Conservation (phyloP, 2,888 invertebrate species). For the Lypha dubia region DNA sequence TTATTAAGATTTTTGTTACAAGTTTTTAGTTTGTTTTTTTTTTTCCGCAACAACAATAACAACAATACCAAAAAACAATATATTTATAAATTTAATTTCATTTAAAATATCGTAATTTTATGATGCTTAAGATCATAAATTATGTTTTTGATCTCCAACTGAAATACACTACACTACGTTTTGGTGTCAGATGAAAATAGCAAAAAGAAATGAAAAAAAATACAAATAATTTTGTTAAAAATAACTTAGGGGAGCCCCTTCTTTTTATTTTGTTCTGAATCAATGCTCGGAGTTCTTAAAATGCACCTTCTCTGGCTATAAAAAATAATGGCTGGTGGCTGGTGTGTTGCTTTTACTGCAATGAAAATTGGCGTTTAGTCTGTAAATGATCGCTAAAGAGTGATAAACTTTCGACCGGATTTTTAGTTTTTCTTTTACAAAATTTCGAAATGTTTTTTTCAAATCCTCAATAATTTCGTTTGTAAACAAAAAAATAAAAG, state of each 20-base stretch:
- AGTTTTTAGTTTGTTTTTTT: background rate
- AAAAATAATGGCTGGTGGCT: constrained; percentile 1
- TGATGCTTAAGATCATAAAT: constrained; percentile 48
- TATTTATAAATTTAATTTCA: constrained; percentile 24
- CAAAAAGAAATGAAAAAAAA: background rate
- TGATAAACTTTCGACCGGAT: constrained; percentile 41
- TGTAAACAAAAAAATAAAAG: constrained; percentile 56
- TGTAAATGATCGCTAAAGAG: constrained; percentile 67
- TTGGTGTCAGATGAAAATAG: constrained; percentile 45
- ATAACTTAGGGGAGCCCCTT: constrained; percentile 53
- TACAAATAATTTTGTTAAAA: constrained; percentile 60
- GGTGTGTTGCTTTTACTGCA: constrained; percentile 11
- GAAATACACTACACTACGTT: constrained; percentile 9
- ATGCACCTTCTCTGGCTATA: constrained; percentile 54
- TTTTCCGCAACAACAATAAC: background rate
- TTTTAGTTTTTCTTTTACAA: background rate
- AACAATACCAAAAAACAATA: no score
- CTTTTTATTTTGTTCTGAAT: constrained; percentile 4
- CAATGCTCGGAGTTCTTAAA: constrained; percentile 12
- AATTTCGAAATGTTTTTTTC: constrained; percentile 12
- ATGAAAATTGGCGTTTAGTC: constrained; percentile 62
- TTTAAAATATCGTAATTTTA: constrained; percentile 48
- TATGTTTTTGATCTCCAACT: constrained; percentile 55
- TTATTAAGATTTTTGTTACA: constrained; percentile 28
- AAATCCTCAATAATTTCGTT: constrained; percentile 46